Evolutionary conservation across 2,113 vertebrate genomes (phyloP), one percentile per base, ranked within the genome.

Genomic region (Lepisosteus oculatus): DNA sequence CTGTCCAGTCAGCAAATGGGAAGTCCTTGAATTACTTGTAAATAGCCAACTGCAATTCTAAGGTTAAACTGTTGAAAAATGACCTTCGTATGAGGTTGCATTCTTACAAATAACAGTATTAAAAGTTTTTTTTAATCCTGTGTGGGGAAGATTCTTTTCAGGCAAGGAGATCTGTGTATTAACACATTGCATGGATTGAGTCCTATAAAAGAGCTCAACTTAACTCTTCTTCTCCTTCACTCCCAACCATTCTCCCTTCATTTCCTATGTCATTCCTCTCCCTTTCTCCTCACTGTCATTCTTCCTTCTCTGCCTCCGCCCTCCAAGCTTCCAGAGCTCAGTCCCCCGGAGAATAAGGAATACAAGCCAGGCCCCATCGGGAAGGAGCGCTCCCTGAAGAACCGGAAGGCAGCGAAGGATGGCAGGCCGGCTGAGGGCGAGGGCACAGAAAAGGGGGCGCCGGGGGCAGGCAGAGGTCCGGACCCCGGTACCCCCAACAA

Each of bases 351-450:
- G 89, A 95, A 92, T 75, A 99, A 98, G 86, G 96, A 99, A 74
- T 97, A 99, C 83, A 98, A 98, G 78, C 97, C 97, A 3, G 97
- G 97, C 78, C 97, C 97, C 64, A 98, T 99, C 72, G 97, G 97
- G 72, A 99, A 99, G 76, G 97, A 99, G 14, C 95, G 97, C 72
- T 99, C 96, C 6, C 80, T 99, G 68, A 99, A 96, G 90, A 98
- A 99, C 85, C 94, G 96, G 67, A 98, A 98, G 88, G 97, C 93
- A 76, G 97, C 93, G 77, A 99, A 98, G 90, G 97, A 99, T 44
- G 88, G 90, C 56, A 94, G 95, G 9, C 95, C 94, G 76, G 89
- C 89, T 17, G 96, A 98, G 64, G 88, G 88, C 3, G 96, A 98
- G 77, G 92, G 88, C 44, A 90, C 93, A 81, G 96, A 98, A 72